phyloP scores from a whole-genome alignment of 2,797 vertebrate genomes.

The Pseudomugil gertrudae region DNA sequence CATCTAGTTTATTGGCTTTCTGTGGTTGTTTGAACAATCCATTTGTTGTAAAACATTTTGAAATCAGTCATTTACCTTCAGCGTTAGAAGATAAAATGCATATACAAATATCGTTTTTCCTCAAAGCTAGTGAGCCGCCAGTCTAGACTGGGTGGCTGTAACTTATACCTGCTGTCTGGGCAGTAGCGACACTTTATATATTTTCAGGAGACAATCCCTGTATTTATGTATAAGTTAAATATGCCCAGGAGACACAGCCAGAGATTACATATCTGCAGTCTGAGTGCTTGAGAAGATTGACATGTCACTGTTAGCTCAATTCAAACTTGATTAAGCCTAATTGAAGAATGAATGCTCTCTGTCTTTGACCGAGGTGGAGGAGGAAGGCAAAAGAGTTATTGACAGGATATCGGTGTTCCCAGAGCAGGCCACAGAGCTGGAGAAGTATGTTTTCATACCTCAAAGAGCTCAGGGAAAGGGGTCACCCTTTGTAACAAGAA shows the following conservation, averaged over 20 bases:
- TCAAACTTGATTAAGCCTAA: slow-evolving; percentile 83
- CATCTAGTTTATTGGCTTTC: slow-evolving; percentile 26
- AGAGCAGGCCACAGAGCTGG: slow-evolving; percentile 41
- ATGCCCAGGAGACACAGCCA: slow-evolving; percentile 76
- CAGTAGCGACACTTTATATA: slow-evolving; percentile 81
- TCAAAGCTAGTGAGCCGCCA: slow-evolving; percentile 50
- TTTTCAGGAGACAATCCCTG: slow-evolving; percentile 83
- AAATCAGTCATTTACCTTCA: slow-evolving; percentile 20
- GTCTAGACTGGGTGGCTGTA: slow-evolving; percentile 81
- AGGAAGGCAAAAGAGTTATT: slow-evolving; percentile 46
- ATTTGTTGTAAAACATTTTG: slow-evolving; percentile 11
- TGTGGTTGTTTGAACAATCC: slow-evolving; percentile 11
- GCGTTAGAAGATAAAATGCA: slow-evolving; percentile 44
- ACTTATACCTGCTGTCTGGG: slow-evolving; percentile 79
- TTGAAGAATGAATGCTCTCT: slow-evolving; percentile 80
- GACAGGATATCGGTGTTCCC: slow-evolving; percentile 59
- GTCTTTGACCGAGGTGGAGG: slow-evolving; percentile 61
- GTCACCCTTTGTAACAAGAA: slow-evolving; percentile 43
- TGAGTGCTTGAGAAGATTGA: slow-evolving; percentile 79
- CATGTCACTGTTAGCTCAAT: slow-evolving; percentile 80
- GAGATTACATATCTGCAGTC: slow-evolving; percentile 82
- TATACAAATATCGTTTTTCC: slow-evolving; percentile 52
- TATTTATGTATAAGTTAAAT: slow-evolving; percentile 84
- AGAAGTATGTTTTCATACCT: slow-evolving; percentile 52
- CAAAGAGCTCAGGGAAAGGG: slow-evolving; percentile 44